These are phyloP conservation scores for Paramacrobiotus metropolitanus DNA, from an alignment of 1,140 invertebrate species.

Conservation along the genomic window DNA sequence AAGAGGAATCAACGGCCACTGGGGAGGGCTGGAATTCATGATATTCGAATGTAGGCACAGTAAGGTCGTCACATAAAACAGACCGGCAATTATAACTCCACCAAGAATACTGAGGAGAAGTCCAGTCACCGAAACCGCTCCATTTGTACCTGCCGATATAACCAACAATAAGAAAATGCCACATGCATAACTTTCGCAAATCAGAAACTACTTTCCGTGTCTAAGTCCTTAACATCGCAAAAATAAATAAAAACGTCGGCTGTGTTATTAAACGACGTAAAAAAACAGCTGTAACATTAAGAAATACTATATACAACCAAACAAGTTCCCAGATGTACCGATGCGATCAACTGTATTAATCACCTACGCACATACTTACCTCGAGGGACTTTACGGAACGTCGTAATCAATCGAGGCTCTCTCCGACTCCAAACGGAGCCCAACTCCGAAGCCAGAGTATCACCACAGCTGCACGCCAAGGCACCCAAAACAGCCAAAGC, in stretches of 20 bases:
- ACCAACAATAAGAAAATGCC: constrained; percentile 10
- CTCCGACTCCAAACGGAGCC: constrained; percentile 43
- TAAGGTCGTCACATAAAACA: constrained; percentile 40
- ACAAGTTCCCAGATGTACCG: not conserved
- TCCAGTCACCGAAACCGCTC: constrained; percentile 45
- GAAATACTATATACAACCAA: not conserved
- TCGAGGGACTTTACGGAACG: constrained; percentile 43
- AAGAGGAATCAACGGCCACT: constrained; percentile 52
- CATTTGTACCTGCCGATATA: constrained; percentile 44
- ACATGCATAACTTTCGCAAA: too few relatives aligned
- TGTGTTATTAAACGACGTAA: too few relatives aligned
- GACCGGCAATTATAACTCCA: constrained; percentile 44
- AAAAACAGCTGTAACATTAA: not conserved
- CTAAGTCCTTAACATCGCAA: too few relatives aligned
- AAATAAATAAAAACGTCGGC: too few relatives aligned
- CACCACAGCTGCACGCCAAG: constrained; percentile 57
- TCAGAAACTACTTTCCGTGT: too few relatives aligned
- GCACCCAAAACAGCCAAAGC: constrained; percentile 45
- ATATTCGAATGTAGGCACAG: constrained; percentile 34
- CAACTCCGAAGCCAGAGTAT: constrained; percentile 74
- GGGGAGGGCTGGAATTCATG: constrained; percentile 37
- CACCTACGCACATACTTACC: constrained; percentile 23
- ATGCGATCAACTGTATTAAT: too few relatives aligned
- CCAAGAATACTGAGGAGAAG: constrained; percentile 44
- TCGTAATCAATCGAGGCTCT: constrained; percentile 51